Percentiles rank a stretch among this genome's conserved stretches.
Evolutionary conservation across 2,113 vertebrate species (phyloP).

Genomic region (Gadus macrocephalus): DNA sequence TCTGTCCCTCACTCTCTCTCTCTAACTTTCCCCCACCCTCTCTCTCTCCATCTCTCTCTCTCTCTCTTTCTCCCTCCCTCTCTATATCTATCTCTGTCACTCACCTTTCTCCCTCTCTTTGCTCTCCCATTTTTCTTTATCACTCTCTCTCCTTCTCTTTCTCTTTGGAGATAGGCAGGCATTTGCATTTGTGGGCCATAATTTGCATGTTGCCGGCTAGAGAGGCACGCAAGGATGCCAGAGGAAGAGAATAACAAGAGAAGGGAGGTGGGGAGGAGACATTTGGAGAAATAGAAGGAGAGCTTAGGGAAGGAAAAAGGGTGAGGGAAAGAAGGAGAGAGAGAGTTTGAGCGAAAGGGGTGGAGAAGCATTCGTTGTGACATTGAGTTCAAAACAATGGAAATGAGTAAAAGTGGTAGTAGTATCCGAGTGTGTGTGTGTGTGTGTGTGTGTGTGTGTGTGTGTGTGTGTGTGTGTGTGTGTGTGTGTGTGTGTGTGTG

Average conservation of each 20-base stretch:
- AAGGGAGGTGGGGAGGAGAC: constrained; percentile 2
- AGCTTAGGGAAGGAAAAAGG: constrained; percentile 3
- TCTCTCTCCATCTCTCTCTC: too few relatives aligned
- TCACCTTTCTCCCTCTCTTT: neutral
- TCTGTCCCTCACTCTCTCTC: neutral
- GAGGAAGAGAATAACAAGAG: neutral
- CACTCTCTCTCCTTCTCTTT: constrained; percentile 1
- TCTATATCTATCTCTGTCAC: neutral
- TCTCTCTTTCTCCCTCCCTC: neutral
- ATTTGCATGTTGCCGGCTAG: constrained; percentile 58
- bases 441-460: constrained; percentile 1
- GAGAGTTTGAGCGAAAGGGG: constrained; percentile 18
- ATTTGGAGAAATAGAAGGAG: neutral
- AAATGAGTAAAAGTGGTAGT: constrained; percentile 53
- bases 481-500: constrained; percentile 39
- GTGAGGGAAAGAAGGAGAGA: constrained; percentile 8
- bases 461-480: neutral
- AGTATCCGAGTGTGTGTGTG: constrained; percentile 11
- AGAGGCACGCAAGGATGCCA: neutral
- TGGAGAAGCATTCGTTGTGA: constrained; percentile 26
- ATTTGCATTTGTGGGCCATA: constrained; percentile 64
- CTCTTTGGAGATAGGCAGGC: constrained; percentile 37
- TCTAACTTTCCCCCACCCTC: neutral
- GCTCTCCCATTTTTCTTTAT: neutral
- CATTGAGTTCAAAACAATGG: constrained; percentile 57